Base-by-base conservation (phyloP, 2,113 vertebrate genomes). In the Bettongia penicillata region DNA sequence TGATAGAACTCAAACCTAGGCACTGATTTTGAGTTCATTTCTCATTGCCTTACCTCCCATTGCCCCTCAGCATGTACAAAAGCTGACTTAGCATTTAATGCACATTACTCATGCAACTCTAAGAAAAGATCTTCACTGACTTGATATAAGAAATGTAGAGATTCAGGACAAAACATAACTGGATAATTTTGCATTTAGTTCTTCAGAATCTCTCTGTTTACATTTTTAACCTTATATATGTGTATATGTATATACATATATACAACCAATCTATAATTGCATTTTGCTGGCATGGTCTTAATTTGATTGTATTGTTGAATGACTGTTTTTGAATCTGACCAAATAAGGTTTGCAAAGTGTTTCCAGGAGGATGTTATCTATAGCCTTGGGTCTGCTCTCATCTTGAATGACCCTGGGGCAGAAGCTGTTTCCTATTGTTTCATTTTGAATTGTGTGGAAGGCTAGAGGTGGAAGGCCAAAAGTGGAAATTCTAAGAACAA, bases 401-500 rank as follows among this genome's bases (percentile, higher is more conserved):
- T 90, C 97, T 95, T 53, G 61, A 0, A 90, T 22, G 94, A 95
- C 84, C 52, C 0, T 90, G 97, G 94, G 97, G 95, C 55, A 95
- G 91, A 94, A 96, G 97, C 3, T 8, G 94, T 97, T 98, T 98
- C 98, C 98, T 98, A 96, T 84, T 90, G 89, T 97, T 97, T 97
- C 97, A 98, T 97, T 98, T 96, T 97, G 98, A 98, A 98, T 98
- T 98, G 96, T 97, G 95, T 94, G 97, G 68, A 97, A 97, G 97
- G 98, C 97, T 95, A 90, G 94, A 55, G 51, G 93, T 95, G 52
- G 94, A 84, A 92, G 68, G 94, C 96, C 94, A 92, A 98, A 98
- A 98, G 97, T 98, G 97, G 98, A 98, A 98, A 98, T 97, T 98
- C 97, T 97, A 98, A 98, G 98, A 95, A 98, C 98, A 94, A 91